phyloP scores from a whole-genome alignment of 2,888 invertebrate species.

The Philaethria dido region DNA sequence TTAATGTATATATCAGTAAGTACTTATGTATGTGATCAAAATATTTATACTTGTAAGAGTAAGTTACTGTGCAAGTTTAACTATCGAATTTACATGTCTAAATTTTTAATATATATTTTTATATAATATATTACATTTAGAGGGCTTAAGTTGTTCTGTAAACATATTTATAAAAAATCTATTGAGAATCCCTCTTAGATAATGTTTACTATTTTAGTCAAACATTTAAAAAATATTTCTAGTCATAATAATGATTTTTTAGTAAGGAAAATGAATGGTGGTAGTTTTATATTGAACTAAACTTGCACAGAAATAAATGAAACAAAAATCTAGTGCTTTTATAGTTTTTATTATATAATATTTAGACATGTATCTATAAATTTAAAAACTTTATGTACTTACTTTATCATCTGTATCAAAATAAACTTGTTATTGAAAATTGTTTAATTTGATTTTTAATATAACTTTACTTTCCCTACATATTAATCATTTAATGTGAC shows the following conservation, averaged over 20 bases:
- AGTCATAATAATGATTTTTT: background rate
- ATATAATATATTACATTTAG: background rate
- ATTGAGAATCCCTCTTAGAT: background rate
- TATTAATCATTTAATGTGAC: no score
- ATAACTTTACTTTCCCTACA: background rate
- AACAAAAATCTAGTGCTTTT: constrained; percentile 53
- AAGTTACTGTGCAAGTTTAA: constrained; percentile 40
- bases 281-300: constrained; percentile 1
- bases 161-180: background rate
- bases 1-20: constrained; percentile 50
- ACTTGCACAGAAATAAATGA: constrained; percentile 28
- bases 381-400: constrained; percentile 56
- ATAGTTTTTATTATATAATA: constrained; percentile 52
- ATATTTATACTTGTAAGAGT: constrained; percentile 39
- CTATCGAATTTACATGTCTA: background rate
- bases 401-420: constrained; percentile 72
- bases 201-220: background rate
- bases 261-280: background rate
- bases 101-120: background rate
- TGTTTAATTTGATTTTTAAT: constrained; percentile 65
- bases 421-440: constrained; percentile 79
- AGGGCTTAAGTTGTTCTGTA: background rate
- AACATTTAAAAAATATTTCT: background rate
- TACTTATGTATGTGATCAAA: constrained; percentile 46
- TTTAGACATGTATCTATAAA: constrained; percentile 60